phyloP scores from a whole-genome alignment of 2,797 vertebrate species.

The Mormyrops attenuatus region DNA sequence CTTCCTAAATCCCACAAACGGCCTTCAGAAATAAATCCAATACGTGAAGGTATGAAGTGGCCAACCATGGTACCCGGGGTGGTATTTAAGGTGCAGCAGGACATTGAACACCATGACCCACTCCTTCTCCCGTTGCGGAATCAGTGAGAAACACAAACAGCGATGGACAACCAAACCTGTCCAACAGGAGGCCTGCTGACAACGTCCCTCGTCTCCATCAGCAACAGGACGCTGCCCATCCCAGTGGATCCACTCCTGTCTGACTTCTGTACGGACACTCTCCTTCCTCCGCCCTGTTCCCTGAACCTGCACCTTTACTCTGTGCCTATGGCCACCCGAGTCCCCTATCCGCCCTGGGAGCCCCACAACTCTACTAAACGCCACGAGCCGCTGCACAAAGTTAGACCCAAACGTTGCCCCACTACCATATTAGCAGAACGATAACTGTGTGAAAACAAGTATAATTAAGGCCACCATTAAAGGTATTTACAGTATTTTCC shows the following conservation, averaged over 20 bases:
- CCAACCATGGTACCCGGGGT: neutral
- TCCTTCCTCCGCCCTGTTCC: neutral
- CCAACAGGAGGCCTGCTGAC: neutral
- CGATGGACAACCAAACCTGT: neutral
- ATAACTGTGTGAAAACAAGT: neutral
- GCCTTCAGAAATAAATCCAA: neutral
- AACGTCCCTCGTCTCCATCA: neutral
- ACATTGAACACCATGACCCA: neutral
- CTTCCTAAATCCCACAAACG: neutral
- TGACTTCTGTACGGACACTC: neutral
- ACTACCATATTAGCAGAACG: neutral
- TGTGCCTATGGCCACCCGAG: neutral
- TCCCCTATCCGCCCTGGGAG: neutral
- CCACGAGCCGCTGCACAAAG: neutral
- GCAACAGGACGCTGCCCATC: neutral
- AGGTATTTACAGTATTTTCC: neutral
- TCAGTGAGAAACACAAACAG: neutral
- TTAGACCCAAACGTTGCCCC: neutral
- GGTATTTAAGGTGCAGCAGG: neutral
- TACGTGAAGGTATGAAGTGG: neutral
- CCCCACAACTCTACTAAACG: neutral
- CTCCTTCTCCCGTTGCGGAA: neutral
- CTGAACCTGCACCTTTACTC: neutral
- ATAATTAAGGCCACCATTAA: neutral
- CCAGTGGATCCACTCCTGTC: neutral